Evolutionary conservation across 2,113 vertebrate genomes (phyloP), one percentile per base, ranked within the genome.

Genomic region (Orycteropus afer): DNA sequence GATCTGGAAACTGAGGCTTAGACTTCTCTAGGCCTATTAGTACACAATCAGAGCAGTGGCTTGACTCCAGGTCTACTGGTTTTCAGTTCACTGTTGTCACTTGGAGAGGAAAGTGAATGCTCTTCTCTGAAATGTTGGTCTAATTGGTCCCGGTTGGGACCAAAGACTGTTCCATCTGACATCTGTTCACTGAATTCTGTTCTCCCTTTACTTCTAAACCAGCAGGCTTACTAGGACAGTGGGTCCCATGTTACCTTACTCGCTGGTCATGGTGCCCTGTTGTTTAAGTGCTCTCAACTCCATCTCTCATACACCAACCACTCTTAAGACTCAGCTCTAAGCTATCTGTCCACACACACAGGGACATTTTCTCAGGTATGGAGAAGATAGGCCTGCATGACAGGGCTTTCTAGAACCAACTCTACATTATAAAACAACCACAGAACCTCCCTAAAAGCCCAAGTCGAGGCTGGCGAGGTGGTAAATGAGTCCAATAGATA

Each of bases 151-250:
- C 49, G 34, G 1, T 84, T 73, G 49, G 32, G 55, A 76, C 55
- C 94, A 91, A 96, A 85, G 49, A 77, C 20, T 45, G 51, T 86
- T 67, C 42, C 55, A n/a, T 53, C 34, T n/a, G 65, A 49, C 4
- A 59, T 17, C 37, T 94, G 18, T 34, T 94, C 7, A 1, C 80
- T 83, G 55, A 47, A 67, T 85, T 95, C 71, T 82, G 5, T 71
- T 40, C 61, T 89, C 15, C 4, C 18, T 61, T 88, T 93, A 78
- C 49, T 86, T 81, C 74, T 34, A 93, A 22, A 65, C 20, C 17
- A 27, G 57, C 80, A 18, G 20, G 45, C n/a, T 69, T 32, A 25
- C 17, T 13, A 49, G 69, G 73, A 55, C 85, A 23, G n/a, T 0
- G 11, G 49, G 14, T 63, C 49, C 65, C 23, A 82, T 61, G 65